Evolutionary conservation across 2,888 invertebrate species (phyloP).

Genomic region (Mythimna lalbum): DNA sequence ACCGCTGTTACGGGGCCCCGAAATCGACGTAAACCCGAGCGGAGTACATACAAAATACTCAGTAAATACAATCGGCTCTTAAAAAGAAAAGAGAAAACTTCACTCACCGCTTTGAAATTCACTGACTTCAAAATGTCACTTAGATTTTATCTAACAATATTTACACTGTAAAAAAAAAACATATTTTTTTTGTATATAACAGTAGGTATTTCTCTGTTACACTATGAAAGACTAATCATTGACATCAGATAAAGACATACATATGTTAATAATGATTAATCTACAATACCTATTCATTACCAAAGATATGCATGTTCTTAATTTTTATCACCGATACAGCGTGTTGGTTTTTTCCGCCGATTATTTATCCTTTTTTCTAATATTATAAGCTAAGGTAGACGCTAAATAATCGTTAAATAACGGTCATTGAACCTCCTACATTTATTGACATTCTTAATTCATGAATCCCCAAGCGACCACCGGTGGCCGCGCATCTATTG

Average conservation of each 20-base stretch:
- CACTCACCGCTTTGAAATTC: slow-evolving; percentile 32
- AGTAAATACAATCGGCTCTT: too few relatives aligned
- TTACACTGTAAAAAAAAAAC: slow-evolving; percentile 2
- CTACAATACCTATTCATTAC: slow-evolving; percentile 25
- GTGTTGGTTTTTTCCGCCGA: background rate
- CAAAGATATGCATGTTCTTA: slow-evolving; percentile 38
- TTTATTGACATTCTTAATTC: too few relatives aligned
- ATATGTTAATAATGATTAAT: slow-evolving; percentile 55
- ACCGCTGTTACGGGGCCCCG: too few relatives aligned
- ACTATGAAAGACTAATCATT: slow-evolving; percentile 32
- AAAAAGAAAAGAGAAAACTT: background rate
- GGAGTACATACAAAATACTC: too few relatives aligned
- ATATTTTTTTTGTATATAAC: slow-evolving; percentile 7
- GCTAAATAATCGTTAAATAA: too few relatives aligned
- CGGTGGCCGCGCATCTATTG: too few relatives aligned
- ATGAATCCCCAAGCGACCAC: too few relatives aligned
- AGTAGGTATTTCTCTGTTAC: slow-evolving; percentile 15
- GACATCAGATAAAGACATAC: slow-evolving; percentile 52
- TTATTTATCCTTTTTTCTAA: too few relatives aligned
- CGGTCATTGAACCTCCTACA: too few relatives aligned
- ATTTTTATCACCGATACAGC: slow-evolving; percentile 44
- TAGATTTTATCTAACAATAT: slow-evolving; percentile 11
- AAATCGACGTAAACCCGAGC: too few relatives aligned
- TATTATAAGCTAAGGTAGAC: too few relatives aligned
- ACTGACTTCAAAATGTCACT: slow-evolving; percentile 31